Evolutionary conservation across 2,797 vertebrate species (phyloP).

Genomic region (Sebastiscus tertius): DNA sequence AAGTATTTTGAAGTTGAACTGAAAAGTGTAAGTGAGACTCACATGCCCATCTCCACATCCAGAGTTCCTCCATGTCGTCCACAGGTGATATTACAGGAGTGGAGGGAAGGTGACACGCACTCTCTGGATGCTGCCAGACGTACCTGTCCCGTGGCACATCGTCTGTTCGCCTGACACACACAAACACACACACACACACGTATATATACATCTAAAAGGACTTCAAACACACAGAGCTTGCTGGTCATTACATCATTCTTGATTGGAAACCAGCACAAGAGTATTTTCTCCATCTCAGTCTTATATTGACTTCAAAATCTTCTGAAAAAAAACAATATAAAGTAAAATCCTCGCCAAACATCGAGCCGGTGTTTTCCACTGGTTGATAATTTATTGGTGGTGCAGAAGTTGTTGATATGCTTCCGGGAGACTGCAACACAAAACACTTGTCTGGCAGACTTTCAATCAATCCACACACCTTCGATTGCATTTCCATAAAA

Average conservation of each 20-base stretch:
- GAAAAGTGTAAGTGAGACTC: constrained; percentile 50
- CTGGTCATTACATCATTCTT: constrained; percentile 29
- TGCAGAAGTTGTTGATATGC: not conserved
- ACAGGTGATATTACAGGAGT: constrained; percentile 87
- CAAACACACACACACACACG: constrained; percentile 7
- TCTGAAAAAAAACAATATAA: not conserved
- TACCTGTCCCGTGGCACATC: constrained; percentile 84
- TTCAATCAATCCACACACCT: not conserved
- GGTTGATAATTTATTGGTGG: not conserved
- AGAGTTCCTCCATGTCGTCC: constrained; percentile 84
- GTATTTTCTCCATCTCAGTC: not conserved
- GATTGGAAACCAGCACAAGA: not conserved
- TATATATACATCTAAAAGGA: not conserved
- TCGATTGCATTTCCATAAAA: not conserved
- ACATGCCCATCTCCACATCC: constrained; percentile 90
- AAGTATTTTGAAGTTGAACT: not conserved
- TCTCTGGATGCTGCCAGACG: constrained; percentile 86
- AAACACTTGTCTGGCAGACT: not conserved
- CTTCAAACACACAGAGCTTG: constrained; percentile 24
- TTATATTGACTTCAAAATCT: not conserved
- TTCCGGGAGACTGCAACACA: not conserved
- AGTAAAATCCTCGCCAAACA: not conserved
- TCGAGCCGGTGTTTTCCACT: not conserved
- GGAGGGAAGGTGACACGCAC: constrained; percentile 79
- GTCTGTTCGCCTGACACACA: constrained; percentile 83